These are phyloP conservation scores for Drosophila mojavensis DNA, from an alignment of 1,140 invertebrate genomes.

Conservation along the genomic window DNA sequence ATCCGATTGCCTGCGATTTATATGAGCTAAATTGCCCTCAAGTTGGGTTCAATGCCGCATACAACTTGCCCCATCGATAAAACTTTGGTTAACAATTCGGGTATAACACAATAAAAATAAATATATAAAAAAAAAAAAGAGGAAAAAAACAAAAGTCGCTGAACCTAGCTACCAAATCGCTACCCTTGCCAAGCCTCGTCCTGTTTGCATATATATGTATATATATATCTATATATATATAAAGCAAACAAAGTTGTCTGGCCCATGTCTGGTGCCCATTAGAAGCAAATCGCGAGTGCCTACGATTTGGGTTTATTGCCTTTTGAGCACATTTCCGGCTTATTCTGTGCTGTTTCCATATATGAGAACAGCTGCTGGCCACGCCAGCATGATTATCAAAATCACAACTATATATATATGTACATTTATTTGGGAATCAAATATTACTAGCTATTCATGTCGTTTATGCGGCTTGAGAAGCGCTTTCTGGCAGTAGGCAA, in stretches of 20 bases:
- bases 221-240: constrained; percentile 38
- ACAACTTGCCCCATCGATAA: constrained; percentile 54
- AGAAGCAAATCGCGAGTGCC: constrained; percentile 15
- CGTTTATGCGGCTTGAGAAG: constrained; percentile 65
- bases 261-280: constrained; percentile 46
- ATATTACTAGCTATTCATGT: constrained; percentile 16
- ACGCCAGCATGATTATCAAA: constrained; percentile 7
- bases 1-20: constrained; percentile 33
- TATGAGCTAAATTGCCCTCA: constrained; percentile 21
- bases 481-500: constrained; percentile 84
- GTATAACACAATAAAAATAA: constrained; percentile 37
- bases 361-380: constrained; percentile 30
- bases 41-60: constrained; percentile 53
- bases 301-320: constrained; percentile 45
- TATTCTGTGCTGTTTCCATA: constrained; percentile 33
- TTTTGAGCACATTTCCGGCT: constrained; percentile 76
- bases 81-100: constrained; percentile 55
- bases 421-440: constrained; percentile 34
- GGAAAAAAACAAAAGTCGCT: constrained; percentile 14
- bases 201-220: constrained; percentile 60
- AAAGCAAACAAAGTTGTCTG: constrained; percentile 48
- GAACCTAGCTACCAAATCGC: constrained; percentile 37
- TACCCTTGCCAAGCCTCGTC: constrained; percentile 50
- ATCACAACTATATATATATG: constrained; percentile 7
- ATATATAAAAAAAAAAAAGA: constrained; percentile 34